Base-by-base conservation (phyloP, 2,113 vertebrate species). In the Argyrosomus japonicus region DNA sequence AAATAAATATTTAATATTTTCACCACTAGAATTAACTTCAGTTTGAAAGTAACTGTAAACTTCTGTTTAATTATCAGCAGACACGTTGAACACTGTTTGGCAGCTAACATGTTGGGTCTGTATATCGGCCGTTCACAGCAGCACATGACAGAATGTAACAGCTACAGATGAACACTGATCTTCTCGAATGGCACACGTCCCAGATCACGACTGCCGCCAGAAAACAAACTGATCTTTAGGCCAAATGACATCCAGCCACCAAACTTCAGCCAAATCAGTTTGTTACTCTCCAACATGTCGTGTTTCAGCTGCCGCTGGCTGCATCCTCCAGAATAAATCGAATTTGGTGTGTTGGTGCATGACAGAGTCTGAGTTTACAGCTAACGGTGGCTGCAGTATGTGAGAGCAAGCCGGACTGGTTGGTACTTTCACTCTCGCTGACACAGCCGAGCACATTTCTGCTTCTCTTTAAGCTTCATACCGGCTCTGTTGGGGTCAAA, bases 181-280 rank as follows among this genome's bases (percentile, higher is more conserved):
- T 62, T 36, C 61, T 72, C 13, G 45, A 61, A 45, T 85, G 78
- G 73, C 78, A 72, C 21, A 56, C 72, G 50, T 72, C 73, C 73
- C 73, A 17, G 68, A 75, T 61, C 17, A 54, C 12, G 6, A 36
- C 9, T 3, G 68, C 23, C 2, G 54, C 60, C 56, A 81, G 29
- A 67, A 45, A 32, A 14, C 18, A 0, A 54, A 29, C 27, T 27
- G 60, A 17, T 53, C 25, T 3, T 36, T 3, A 50, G 18, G 70
- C 29, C 27, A 79, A 56, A 57, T 70, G 29, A 69, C 29, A 71
- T 36, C 56, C 53, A 53, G 77, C 51, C 32, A 45, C 21, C 21
- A 27, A 58, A n/a, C 17, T 47, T 61, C 43, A 53, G 29, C 53
- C 29, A 60, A 67, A 48, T 43, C 12, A 7, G 54, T 58, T n/a